Evolutionary conservation across 2,113 vertebrate species (phyloP).

Genomic region (Chaetorhynchus papuensis): DNA sequence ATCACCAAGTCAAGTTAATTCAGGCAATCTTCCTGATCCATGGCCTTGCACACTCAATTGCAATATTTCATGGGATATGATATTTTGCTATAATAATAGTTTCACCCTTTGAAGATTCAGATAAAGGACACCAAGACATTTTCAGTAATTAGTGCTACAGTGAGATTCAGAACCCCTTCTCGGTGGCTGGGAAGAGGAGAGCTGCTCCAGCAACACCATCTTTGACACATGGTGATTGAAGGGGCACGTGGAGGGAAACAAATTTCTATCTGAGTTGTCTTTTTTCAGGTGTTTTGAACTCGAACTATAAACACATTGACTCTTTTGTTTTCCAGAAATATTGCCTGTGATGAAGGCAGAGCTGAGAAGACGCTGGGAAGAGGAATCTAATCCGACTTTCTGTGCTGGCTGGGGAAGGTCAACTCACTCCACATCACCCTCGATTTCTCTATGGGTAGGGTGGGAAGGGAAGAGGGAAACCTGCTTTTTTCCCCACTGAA

Average conservation of each 20-base stretch:
- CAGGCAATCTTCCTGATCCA: slow-evolving; percentile 42
- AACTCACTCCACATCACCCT: neutral
- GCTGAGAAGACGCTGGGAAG: neutral
- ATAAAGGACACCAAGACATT: slow-evolving; percentile 49
- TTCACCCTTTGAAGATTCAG: slow-evolving; percentile 38
- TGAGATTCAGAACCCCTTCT: neutral
- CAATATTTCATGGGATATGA: slow-evolving; percentile 18
- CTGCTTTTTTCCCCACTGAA: neutral
- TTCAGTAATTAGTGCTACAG: slow-evolving; percentile 22
- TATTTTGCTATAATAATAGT: slow-evolving; percentile 24
- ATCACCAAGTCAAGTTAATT: slow-evolving; percentile 24
- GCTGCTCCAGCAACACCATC: neutral
- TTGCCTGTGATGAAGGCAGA: neutral
- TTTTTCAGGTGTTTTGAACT: neutral
- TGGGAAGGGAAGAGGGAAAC: neutral
- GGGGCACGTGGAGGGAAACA: fast-evolving
- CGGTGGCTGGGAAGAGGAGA: neutral
- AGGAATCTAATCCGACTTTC: neutral
- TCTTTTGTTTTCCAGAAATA: neutral
- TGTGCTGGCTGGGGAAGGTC: neutral
- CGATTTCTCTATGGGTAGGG: fast-evolving
- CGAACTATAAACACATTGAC: neutral
- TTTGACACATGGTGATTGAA: neutral
- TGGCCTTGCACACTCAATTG: neutral
- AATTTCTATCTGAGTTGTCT: neutral